Evolutionary conservation across 2,797 vertebrate genomes (phyloP), one percentile per base, ranked within the genome.

Genomic region (Eospalax fontanierii): DNA sequence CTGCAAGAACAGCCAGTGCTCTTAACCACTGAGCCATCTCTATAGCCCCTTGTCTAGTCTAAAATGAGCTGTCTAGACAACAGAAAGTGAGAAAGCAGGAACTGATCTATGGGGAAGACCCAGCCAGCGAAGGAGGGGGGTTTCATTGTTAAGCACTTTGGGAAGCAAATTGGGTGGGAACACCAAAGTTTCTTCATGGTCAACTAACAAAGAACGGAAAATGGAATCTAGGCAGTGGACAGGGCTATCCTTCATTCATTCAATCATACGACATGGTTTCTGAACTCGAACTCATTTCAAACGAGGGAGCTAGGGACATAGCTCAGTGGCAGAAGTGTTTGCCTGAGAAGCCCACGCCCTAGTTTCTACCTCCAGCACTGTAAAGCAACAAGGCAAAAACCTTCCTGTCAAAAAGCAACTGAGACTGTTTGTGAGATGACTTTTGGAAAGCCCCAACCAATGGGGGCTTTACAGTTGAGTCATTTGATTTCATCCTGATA

Each of bases 131-230:
- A 19, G 7, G 54, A 2, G 18, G 21, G 63, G 59, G 59, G 15
- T 10, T 1, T 19, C 24, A 5, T 18, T 35, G 7, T 63, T 35
- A 16, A 71, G 90, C 50, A 82, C n/a, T 94, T 96, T 91, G 85
- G 83, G 38, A 63, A 43, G 79, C 43, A 35, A 88, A 87, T 84
- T 85, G 86, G 90, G 26, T 95, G 85, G 84, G 79, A 70, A 86
- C 82, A 50, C 85, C 54, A 83, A 91, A 87, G 61, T 46, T 71
- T 28, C 76, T 22, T 12, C 22, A 59, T 30, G n/a, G 75, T 38
- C 43, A 40, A 65, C 70, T 85, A 50, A 66, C 2, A n/a, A 19
- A 70, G 22, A 54, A 78, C 35, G 65, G 24, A 61, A 35, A 7
- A 7, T 12, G 7, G 14, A 46, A 50, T 46, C 80, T 40, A 57